Evolutionary conservation across 2,797 vertebrate species (phyloP).

Genomic region (Peromyscus aztecus): DNA sequence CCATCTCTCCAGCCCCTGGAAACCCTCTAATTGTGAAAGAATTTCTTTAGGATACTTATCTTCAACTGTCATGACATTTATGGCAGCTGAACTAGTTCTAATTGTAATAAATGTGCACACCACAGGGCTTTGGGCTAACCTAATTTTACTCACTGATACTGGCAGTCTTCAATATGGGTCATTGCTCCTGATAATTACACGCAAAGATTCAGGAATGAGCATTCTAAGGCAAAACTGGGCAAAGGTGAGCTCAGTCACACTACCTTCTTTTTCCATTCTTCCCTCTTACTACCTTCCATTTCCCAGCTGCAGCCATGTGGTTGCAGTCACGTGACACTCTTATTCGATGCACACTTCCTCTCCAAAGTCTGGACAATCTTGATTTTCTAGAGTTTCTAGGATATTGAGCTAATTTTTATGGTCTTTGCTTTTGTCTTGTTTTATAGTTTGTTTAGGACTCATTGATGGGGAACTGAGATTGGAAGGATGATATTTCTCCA

Average conservation of each 20-base stretch:
- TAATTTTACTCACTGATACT: neutral
- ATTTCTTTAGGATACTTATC: neutral
- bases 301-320: neutral
- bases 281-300: accelerated
- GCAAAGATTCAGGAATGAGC: neutral
- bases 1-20: neutral
- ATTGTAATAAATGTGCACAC: neutral
- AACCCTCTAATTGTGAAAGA: neutral
- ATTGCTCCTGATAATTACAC: neutral
- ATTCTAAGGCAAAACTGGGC: neutral
- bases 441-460: neutral
- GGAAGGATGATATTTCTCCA: neutral
- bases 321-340: neutral
- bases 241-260: neutral
- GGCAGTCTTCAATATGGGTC: neutral
- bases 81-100: neutral
- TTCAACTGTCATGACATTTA: neutral
- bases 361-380: neutral
- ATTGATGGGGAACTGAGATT: neutral
- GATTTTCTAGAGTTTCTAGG: neutral
- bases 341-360: neutral
- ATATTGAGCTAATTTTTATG: neutral
- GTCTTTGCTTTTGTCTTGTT: neutral
- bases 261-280: neutral
- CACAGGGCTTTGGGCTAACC: neutral